Percentiles rank a stretch among this genome's conserved stretches.
These are phyloP conservation scores for Scomber scombrus DNA, from an alignment of 2,113 vertebrate species.

Conservation along the genomic window DNA sequence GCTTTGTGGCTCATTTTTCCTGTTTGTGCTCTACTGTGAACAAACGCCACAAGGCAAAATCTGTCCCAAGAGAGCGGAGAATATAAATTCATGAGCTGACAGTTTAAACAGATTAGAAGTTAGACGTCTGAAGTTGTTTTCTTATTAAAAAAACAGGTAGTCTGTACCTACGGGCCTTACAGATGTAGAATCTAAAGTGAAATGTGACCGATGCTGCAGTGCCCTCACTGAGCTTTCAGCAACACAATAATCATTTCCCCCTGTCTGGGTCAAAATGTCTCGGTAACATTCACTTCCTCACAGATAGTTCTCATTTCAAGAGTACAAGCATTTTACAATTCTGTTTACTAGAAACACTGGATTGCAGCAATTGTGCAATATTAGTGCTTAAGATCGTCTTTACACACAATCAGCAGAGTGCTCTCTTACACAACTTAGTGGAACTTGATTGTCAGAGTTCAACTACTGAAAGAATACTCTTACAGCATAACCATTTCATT, in stretches of 20 bases:
- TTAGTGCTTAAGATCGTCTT: background rate
- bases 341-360: constrained; percentile 64
- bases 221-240: constrained; percentile 51
- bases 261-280: constrained; percentile 83
- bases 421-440: background rate
- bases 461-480: background rate
- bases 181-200: background rate
- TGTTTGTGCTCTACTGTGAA: background rate
- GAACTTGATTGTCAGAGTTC: background rate
- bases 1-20: background rate
- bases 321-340: constrained; percentile 61
- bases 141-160: background rate
- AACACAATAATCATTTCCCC: constrained; percentile 77
- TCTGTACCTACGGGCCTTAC: background rate
- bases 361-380: constrained; percentile 51
- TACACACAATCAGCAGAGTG: constrained; percentile 18
- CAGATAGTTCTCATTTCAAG: constrained; percentile 83
- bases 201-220: constrained; percentile 21
- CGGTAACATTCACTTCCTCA: constrained; percentile 81
- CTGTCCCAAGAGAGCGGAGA: background rate
- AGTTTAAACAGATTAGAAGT: background rate
- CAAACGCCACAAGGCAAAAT: background rate
- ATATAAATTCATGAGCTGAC: background rate
- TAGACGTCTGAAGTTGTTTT: background rate
- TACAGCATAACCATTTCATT: background rate